Evolutionary conservation across 2,113 vertebrate species (phyloP), one percentile per base, ranked within the genome.

Genomic region (Rattus rattus): DNA sequence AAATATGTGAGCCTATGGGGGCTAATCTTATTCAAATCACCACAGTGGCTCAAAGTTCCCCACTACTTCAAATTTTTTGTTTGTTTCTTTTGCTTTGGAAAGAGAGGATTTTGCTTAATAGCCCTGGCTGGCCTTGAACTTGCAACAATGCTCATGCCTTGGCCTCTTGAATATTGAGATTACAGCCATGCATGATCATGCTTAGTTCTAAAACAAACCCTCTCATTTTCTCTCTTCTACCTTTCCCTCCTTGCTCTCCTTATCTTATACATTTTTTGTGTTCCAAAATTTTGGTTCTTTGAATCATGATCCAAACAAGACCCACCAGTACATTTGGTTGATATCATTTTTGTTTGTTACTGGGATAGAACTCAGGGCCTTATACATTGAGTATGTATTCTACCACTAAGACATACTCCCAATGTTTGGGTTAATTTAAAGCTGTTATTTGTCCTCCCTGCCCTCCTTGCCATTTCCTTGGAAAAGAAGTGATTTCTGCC

Each of bases 401-500:
- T 20, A n/a, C 33, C 65, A 49, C 72, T 3, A 39, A 65, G 63
- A 56, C 61, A 67, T 30, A 12, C 5, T 10, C 9, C 65, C 30
- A 13, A 11, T 67, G 65, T 67, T 30, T 13, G 11, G 13, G 11
- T 85, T 94, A 54, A 80, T 43, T 83, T 59, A 30, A 69, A 61
- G 54, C 59, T 88, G 47, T 76, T 70, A 67, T 5, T 76, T 85
- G 16, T 63, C 43, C 36, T 88, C 16, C 61, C 33, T 90, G 36
- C 19, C n/a, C 59, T 94, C 16, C 43, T 89, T 70, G 33, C 63
- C 49, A 90, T 90, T 94, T 95, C 94, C 43, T 87, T 77, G 16
- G 73, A 76, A 30, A 77, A 95, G 67, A 77, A 49, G 33, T 76
- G 69, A 93, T 84, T 79, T 91, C 67, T 95, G 76, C n/a, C 73